A percentile compares a stretch with the other conserved stretches of the same genome.
Conservation (phyloP, 2,888 invertebrate species). For the Pherbina coryleti region DNA sequence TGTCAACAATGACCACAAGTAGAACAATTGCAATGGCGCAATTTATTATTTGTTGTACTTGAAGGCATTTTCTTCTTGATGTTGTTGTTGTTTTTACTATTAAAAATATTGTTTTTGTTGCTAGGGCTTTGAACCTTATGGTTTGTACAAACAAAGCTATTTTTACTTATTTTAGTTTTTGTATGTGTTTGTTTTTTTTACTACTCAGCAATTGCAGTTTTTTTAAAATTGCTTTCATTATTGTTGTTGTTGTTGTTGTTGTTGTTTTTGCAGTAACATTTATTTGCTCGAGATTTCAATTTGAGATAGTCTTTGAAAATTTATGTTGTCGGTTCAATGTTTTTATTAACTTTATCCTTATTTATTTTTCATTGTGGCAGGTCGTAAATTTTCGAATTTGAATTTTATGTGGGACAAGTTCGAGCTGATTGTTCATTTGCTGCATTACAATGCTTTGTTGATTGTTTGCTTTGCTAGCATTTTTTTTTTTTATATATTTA, state of each 20-base stretch:
- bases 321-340: slow-evolving; percentile 25
- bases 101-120: slow-evolving; percentile 21
- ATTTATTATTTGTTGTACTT: slow-evolving; percentile 37
- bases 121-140: neutral
- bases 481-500: slow-evolving; percentile 2
- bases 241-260: slow-evolving; percentile 1
- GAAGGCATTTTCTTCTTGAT: slow-evolving; percentile 30
- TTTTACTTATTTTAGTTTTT: slow-evolving; percentile 22
- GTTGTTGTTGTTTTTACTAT: slow-evolving; percentile 43
- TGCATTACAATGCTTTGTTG: neutral
- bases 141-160: neutral
- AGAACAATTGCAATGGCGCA: neutral
- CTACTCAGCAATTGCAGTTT: slow-evolving; percentile 40
- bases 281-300: slow-evolving; percentile 37
- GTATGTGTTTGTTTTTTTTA: slow-evolving; percentile 28
- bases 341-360: neutral
- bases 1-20: slow-evolving; percentile 24
- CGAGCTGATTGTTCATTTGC: neutral
- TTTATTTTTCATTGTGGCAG: slow-evolving; percentile 1
- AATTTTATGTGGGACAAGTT: neutral
- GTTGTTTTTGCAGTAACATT: neutral
- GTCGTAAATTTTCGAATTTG: slow-evolving; percentile 29
- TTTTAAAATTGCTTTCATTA: slow-evolving; percentile 11
- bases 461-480: neutral
- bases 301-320: slow-evolving; percentile 39